Percentiles rank a stretch among this genome's conserved stretches.
phyloP scores from a whole-genome alignment of 2,797 vertebrate species.

The Cossypha dichroa region DNA sequence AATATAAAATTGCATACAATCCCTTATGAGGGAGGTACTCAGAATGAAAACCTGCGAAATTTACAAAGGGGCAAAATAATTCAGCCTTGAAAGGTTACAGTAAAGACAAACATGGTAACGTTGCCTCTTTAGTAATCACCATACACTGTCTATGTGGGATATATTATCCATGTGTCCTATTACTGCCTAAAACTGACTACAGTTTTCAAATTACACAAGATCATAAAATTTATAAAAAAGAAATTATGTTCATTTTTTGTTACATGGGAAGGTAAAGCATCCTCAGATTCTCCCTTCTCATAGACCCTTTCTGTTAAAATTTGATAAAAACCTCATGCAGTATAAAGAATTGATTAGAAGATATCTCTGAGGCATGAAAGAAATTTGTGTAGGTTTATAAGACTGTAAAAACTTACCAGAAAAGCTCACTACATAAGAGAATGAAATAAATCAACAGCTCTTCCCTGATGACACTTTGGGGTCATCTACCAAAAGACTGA shows the following conservation, averaged over 20 bases:
- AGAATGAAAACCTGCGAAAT: background rate
- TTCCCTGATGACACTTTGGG: background rate
- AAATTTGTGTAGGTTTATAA: background rate
- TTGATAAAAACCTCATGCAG: background rate
- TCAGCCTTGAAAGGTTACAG: background rate
- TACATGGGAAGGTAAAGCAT: background rate
- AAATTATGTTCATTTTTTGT: background rate
- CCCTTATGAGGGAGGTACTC: background rate
- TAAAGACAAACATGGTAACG: background rate
- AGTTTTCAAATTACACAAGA: background rate
- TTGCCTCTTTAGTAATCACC: background rate
- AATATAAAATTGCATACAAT: background rate
- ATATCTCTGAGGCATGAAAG: background rate
- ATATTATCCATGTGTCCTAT: background rate
- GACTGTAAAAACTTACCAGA: background rate
- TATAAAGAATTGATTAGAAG: background rate
- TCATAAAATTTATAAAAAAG: background rate
- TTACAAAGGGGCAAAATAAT: background rate
- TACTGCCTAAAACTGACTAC: background rate
- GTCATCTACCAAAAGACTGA: background rate
- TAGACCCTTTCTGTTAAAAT: background rate
- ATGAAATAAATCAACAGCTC: background rate
- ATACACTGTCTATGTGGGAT: background rate
- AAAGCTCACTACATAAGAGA: background rate
- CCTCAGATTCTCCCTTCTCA: background rate